phyloP scores from a whole-genome alignment of 2,797 vertebrate species.

The Clarias pachynema region DNA sequence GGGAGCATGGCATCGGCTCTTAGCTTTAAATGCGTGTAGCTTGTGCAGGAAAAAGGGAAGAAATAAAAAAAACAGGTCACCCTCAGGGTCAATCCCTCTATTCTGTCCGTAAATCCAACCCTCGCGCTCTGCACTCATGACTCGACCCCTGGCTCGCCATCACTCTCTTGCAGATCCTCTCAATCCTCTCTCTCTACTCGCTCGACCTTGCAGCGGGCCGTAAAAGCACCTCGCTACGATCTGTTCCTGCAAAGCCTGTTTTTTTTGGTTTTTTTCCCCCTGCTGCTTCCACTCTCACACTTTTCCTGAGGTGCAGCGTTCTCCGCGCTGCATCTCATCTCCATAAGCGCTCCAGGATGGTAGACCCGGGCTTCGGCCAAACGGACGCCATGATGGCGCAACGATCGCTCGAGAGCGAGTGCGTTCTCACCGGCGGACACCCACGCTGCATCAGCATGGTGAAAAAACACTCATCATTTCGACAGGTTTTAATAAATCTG shows the following conservation, averaged over 20 bases:
- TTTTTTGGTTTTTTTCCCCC: too few relatives aligned
- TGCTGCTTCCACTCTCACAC: neutral
- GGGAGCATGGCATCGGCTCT: constrained; percentile 18
- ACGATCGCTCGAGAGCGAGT: too few relatives aligned
- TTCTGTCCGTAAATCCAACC: constrained; percentile 45
- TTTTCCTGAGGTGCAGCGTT: neutral
- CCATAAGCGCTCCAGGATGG: neutral
- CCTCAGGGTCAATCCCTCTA: constrained; percentile 49
- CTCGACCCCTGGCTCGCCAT: constrained; percentile 31
- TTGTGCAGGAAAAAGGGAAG: neutral
- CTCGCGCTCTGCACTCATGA: neutral
- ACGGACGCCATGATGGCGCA: neutral
- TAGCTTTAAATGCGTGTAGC: constrained; percentile 33
- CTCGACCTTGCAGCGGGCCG: neutral
- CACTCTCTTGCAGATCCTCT: constrained; percentile 37
- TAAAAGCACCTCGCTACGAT: neutral
- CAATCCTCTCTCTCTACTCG: constrained; percentile 34
- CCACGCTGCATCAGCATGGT: neutral
- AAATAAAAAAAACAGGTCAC: constrained; percentile 29
- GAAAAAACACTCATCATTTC: neutral
- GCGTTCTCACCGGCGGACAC: neutral
- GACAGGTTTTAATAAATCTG: neutral
- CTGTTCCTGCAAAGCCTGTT: neutral
- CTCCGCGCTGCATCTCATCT: neutral
- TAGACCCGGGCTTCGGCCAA: neutral